Evolutionary conservation across 2,888 invertebrate genomes (phyloP).

Genomic region (Bembecia ichneumoniformis): DNA sequence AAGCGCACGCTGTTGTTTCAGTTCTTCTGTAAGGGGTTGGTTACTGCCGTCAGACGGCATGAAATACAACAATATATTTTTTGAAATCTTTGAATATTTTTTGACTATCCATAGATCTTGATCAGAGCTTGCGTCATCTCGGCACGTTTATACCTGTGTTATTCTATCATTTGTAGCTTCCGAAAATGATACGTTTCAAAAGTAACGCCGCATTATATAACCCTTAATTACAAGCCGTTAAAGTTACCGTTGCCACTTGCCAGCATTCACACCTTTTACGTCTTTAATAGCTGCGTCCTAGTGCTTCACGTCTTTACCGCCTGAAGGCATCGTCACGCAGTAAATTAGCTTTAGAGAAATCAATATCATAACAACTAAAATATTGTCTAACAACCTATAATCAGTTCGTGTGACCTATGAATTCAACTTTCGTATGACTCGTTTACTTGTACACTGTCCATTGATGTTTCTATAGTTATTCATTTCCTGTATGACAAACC

Average conservation of each 20-base stretch:
- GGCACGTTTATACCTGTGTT: too few relatives aligned
- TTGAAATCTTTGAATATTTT: too few relatives aligned
- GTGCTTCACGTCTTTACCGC: slow-evolving; percentile 21
- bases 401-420: slow-evolving; percentile 24
- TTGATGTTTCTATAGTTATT: slow-evolving; percentile 2
- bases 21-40: too few relatives aligned
- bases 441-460: slow-evolving; percentile 3
- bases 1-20: too few relatives aligned
- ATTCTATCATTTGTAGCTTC: not conserved
- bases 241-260: slow-evolving; percentile 16
- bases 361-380: slow-evolving; percentile 46
- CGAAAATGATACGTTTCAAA: not conserved
- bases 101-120: too few relatives aligned
- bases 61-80: too few relatives aligned
- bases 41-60: too few relatives aligned
- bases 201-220: not conserved
- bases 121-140: too few relatives aligned
- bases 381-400: slow-evolving; percentile 43
- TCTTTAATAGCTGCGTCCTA: slow-evolving; percentile 22
- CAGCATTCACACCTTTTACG: slow-evolving; percentile 17
- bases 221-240: not conserved
- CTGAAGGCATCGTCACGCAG: slow-evolving; percentile 27
- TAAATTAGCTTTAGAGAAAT: slow-evolving; percentile 44
- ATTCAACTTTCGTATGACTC: slow-evolving; percentile 3
- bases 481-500: too few relatives aligned